Evolutionary conservation across 2,888 invertebrate species (phyloP).

Genomic region (Linnaemya vulpina): DNA sequence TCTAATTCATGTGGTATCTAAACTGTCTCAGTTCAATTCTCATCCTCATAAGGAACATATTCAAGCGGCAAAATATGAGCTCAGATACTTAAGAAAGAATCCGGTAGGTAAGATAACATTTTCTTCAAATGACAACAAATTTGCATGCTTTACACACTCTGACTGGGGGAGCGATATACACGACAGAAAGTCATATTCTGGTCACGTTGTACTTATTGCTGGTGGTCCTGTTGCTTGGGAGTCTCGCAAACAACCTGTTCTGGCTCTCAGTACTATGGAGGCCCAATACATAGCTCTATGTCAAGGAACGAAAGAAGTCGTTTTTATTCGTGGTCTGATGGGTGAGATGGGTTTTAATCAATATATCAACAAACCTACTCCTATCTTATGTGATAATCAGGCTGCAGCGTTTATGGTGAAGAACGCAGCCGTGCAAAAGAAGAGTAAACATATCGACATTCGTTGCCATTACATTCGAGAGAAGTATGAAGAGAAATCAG

Average conservation of each 20-base stretch:
- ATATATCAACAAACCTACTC: slow-evolving; percentile 7
- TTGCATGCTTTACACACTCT: not conserved
- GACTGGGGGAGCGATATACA: not conserved
- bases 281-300: not conserved
- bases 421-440: not conserved
- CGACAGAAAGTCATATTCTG: slow-evolving; percentile 6
- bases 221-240: not conserved
- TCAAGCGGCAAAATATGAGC: not conserved
- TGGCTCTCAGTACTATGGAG: not conserved
- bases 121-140: not conserved
- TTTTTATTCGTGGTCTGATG: not conserved
- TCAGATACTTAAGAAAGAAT: not conserved
- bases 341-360: not conserved
- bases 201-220: not conserved
- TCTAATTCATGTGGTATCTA: not conserved
- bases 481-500: not conserved
- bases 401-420: slow-evolving; percentile 37
- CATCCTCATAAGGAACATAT: not conserved
- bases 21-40: not conserved
- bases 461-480: slow-evolving; percentile 3
- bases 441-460: not conserved
- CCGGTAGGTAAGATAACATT: not conserved
- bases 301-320: not conserved
- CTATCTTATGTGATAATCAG: slow-evolving; percentile 29
- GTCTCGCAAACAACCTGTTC: not conserved